Base-by-base conservation (phyloP, 2,888 invertebrate genomes). In the Amorpha juglandis region DNA sequence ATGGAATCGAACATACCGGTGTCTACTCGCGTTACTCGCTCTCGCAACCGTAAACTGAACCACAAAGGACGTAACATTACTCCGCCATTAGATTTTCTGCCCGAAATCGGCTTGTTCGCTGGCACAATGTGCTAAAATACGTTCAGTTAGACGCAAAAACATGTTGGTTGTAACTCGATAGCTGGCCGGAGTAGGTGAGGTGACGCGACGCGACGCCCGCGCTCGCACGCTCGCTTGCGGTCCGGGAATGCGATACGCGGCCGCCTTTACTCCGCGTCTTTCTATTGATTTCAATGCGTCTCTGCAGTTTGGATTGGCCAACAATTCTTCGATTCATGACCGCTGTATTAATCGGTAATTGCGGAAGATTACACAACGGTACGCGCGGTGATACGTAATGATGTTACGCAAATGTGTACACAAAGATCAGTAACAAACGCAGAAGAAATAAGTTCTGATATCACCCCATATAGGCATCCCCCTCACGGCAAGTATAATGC, bases 191-290 rank as follows among this genome's bases (percentile, higher is more conserved):
- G 64, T 27, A 8, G 27, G 45, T 6, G 53, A 53, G 45, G 35
- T n/a, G n/a, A n/a, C n/a, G n/a, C n/a, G n/a, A n/a, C n/a, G n/a
- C n/a, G n/a, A n/a, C n/a, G n/a, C 47, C 35, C 55, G n/a, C n/a
- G n/a, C n/a, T n/a, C n/a, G n/a, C n/a, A 48, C 35, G 76, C 78
- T 74, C 78, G 78, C 80, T 81, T 86, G 88, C 80, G 87, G 87
- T 86, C 76, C 78, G 69, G 79, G 74, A 80, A 84, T 82, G 72
- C 77, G 84, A 85, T 85, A 87, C 73, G 69, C 67, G 73, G 68
- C 77, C 71, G 75, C 72, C 73, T 78, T 77, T 70, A 76, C 73
- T 65, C 68, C 65, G 67, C 9, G 58, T 81, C 79, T 82, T 79
- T 83, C 81, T 78, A 82, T 79, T 74, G 75, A 77, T 79, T 77